phyloP scores from a whole-genome alignment of 2,888 invertebrate genomes.

The Flabesymbios commensalis region DNA sequence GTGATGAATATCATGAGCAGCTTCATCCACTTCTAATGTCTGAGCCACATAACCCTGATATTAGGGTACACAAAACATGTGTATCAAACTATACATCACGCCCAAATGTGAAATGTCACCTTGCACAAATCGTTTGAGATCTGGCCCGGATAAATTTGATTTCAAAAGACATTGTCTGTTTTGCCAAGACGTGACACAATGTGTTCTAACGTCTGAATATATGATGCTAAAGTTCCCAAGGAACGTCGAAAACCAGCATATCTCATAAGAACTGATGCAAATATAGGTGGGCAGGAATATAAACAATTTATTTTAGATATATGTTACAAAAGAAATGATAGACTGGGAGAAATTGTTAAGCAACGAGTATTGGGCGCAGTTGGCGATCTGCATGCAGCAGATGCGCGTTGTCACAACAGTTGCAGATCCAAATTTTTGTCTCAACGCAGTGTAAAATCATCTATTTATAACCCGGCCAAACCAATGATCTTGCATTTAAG shows the following conservation, averaged over 20 bases:
- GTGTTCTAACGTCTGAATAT: neutral
- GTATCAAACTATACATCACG: neutral
- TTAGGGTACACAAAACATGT: neutral
- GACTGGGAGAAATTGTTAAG: neutral
- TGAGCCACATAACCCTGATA: neutral
- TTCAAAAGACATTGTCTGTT: neutral
- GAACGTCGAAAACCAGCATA: neutral
- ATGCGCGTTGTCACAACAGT: neutral
- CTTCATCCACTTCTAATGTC: neutral
- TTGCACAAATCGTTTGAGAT: slow-evolving; percentile 1
- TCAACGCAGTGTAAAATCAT: neutral
- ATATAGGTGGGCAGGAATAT: neutral
- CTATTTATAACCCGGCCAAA: neutral
- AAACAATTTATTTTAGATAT: slow-evolving; percentile 1
- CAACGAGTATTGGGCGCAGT: neutral
- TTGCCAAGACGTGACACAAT: neutral
- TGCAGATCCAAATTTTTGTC: neutral
- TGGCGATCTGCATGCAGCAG: slow-evolving; percentile 4
- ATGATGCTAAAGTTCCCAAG: neutral
- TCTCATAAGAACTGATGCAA: neutral
- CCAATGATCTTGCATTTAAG: neutral
- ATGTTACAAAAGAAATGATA: neutral
- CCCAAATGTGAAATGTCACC: neutral
- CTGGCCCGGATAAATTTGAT: neutral
- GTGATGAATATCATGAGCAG: neutral